Evolutionary conservation across 2,888 invertebrate genomes (phyloP).

Genomic region (Polyploca ridens): DNA sequence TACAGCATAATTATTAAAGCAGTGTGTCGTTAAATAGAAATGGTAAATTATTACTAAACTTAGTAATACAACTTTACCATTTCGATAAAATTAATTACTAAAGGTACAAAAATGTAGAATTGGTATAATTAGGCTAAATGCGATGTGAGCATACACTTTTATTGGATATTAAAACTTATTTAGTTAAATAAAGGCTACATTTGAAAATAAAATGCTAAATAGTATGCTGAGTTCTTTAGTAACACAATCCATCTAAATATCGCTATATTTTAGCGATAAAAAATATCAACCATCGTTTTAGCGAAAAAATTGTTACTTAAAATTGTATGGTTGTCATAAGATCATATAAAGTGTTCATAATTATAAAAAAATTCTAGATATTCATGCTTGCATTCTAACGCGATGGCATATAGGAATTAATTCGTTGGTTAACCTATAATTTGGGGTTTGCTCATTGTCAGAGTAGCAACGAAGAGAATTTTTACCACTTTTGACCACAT

Average conservation of each 20-base stretch:
- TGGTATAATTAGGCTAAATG: not conserved
- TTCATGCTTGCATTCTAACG: not conserved
- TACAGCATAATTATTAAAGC: no score
- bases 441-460: not conserved
- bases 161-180: not conserved
- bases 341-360: not conserved
- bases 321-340: no score
- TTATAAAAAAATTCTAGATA: not conserved
- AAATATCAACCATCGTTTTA: no score
- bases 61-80: slow-evolving; percentile 11
- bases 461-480: not conserved
- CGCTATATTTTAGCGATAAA: no score
- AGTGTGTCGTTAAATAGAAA: not conserved
- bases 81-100: not conserved
- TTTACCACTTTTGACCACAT: no score
- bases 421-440: not conserved
- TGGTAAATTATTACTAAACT: slow-evolving; percentile 13
- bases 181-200: no score
- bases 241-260: no score
- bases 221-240: no score
- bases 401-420: not conserved
- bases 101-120: slow-evolving; percentile 8
- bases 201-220: no score
- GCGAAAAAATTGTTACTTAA: no score
- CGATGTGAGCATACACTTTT: not conserved